Evolutionary conservation across 2,888 invertebrate species (phyloP), one percentile per base, ranked within the genome.

Genomic region (Limenitis camilla): DNA sequence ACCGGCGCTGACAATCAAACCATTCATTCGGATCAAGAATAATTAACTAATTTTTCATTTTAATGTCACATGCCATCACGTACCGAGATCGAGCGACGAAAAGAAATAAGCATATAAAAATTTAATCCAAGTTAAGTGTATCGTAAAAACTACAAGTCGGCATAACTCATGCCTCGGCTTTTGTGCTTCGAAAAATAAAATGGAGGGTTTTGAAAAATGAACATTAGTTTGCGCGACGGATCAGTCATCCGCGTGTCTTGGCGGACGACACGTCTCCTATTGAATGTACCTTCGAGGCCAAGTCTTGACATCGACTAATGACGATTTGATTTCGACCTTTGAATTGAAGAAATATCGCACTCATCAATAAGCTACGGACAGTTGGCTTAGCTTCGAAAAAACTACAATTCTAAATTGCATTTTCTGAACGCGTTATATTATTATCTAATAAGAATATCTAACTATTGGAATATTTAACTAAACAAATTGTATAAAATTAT

Each of bases 31-130:
- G 84, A 83, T 84, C 76, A 81, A 84, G 84, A 86, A 84, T 85
- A 87, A 87, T 87, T 86, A 86, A 79, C 77, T 78, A 78, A 87
- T 87, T 85, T 83, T 78, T 87, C 86, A 86, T 86, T 86, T 86
- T 83, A 84, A 86, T 84, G 86, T 85, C 84, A 84, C 85, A 86
- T 85, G 84, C 85, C 87, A 78, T 81, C 87, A 86, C 87, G 86
- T 83, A 72, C 71, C 66, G 46, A 62, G 63, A 64, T 63, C 63
- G 59, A 67, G 69, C 49, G 52, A 47, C 9, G 44, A 47, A 41
- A 65, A 75, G 71, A 67, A 74, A 81, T 75, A 77, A 82, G 78
- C 76, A 71, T 68, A 76, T 70, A 78, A 78, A 78, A 74, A 76
- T 78, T 82, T 85, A 85, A 87, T 86, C 85, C 85, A 76, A 72